A percentile compares a stretch with the other conserved stretches of the same genome.
Evolutionary conservation across 2,888 invertebrate genomes (phyloP).

Genomic region (Lamellibrachia satsuma): DNA sequence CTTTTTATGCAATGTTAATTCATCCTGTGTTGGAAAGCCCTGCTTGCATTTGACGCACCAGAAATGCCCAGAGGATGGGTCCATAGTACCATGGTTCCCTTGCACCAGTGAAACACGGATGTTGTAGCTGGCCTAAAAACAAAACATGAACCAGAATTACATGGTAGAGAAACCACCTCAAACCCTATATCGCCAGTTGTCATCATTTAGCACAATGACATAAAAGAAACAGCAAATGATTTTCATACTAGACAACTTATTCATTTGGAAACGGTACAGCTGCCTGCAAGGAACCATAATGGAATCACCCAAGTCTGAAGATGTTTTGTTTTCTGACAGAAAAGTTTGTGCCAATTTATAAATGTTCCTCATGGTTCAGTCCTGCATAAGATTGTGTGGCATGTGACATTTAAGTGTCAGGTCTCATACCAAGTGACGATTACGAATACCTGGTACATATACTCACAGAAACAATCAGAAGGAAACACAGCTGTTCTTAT

Average conservation of each 20-base stretch:
- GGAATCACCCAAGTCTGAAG: not conserved
- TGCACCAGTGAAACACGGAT: not conserved
- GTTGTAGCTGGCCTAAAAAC: not conserved
- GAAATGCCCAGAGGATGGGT: not conserved
- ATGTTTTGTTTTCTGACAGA: not conserved
- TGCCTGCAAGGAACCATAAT: not conserved
- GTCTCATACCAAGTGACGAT: not conserved
- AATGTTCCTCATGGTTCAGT: not conserved
- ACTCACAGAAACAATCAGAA: not conserved
- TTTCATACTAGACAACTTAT: no score
- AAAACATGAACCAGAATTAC: not conserved
- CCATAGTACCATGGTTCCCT: not conserved
- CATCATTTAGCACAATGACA: not conserved
- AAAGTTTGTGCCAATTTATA: not conserved
- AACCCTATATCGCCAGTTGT: not conserved
- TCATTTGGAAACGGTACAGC: not conserved
- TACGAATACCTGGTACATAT: not conserved
- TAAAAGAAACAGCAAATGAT: no score
- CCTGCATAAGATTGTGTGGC: not conserved
- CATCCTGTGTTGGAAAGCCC: not conserved
- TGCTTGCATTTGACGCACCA: not conserved
- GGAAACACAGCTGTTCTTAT: not conserved
- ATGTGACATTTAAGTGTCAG: not conserved
- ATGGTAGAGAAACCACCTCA: not conserved
- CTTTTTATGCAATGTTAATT: conserved; percentile 18